Conservation (phyloP, 2,888 invertebrate genomes). For the Pseudoips prasinana region DNA sequence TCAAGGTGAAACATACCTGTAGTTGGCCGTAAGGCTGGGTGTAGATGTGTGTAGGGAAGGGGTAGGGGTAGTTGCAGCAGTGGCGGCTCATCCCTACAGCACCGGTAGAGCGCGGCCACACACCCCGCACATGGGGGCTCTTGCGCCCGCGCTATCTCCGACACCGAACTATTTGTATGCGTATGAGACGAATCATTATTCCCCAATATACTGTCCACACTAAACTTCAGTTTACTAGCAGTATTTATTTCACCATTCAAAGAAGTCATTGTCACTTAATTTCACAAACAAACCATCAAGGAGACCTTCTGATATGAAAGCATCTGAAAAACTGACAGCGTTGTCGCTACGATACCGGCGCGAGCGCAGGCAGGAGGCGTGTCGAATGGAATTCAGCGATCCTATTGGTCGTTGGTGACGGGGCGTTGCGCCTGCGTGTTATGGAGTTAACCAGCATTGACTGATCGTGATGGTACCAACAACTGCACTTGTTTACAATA, state of each 20-base stretch:
- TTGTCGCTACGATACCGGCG: slow-evolving; percentile 45
- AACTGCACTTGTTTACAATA: slow-evolving; percentile 77
- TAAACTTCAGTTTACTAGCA: slow-evolving; percentile 83
- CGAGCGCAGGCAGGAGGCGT: slow-evolving; percentile 68
- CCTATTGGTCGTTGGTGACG: slow-evolving; percentile 51
- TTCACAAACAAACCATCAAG: slow-evolving; percentile 30
- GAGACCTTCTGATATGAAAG: slow-evolving; percentile 45
- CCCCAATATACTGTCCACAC: slow-evolving; percentile 86
- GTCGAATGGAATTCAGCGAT: slow-evolving; percentile 40
- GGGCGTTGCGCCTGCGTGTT: slow-evolving; percentile 56
- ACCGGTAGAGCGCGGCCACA: slow-evolving; percentile 84
- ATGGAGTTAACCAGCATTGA: slow-evolving; percentile 67
- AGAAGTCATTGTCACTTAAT: slow-evolving; percentile 63
- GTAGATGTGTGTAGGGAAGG: slow-evolving; percentile 66
- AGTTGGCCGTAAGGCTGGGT: slow-evolving; percentile 71
- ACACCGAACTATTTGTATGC: slow-evolving; percentile 18
- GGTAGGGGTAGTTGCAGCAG: slow-evolving; percentile 62
- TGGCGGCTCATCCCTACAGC: slow-evolving; percentile 79
- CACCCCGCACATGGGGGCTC: slow-evolving; percentile 83
- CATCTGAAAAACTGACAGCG: slow-evolving; percentile 67
- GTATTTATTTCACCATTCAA: slow-evolving; percentile 57
- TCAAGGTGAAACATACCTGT: no score
- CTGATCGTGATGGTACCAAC: slow-evolving; percentile 62
- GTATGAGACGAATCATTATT: slow-evolving; percentile 51
- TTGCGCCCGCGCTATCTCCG: slow-evolving; percentile 47